Evolutionary conservation across 2,113 vertebrate genomes (phyloP).

Genomic region (Caretta caretta): DNA sequence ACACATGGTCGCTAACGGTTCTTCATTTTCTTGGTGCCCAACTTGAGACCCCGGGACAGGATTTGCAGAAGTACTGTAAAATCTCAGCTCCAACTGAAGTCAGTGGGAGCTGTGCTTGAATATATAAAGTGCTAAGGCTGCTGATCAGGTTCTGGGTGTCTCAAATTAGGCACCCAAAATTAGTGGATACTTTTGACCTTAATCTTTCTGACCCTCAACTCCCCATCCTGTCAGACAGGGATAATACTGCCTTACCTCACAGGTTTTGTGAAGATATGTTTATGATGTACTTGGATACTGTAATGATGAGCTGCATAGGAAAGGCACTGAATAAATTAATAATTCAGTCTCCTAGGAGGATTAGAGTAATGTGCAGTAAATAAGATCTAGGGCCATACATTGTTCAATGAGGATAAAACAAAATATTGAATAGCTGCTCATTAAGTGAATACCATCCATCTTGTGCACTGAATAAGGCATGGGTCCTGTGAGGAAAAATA

Average conservation of each 20-base stretch:
- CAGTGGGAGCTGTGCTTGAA: background rate
- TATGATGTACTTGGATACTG: background rate
- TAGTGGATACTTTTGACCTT: background rate
- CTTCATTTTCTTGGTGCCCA: background rate
- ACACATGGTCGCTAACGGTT: background rate
- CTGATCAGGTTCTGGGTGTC: background rate
- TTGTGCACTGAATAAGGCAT: background rate
- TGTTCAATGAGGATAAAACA: background rate
- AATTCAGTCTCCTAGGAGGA: background rate
- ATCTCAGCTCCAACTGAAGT: background rate
- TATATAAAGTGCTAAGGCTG: background rate
- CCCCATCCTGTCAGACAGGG: background rate
- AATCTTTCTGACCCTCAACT: background rate
- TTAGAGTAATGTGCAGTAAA: background rate
- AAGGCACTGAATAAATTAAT: background rate
- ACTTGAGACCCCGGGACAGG: background rate
- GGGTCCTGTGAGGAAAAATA: background rate
- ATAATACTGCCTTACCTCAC: background rate
- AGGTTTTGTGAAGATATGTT: background rate
- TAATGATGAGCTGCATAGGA: background rate
- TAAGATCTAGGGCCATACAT: background rate
- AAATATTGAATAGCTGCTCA: background rate
- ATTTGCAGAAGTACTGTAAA: background rate
- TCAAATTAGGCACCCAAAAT: background rate
- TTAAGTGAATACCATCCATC: background rate